These are phyloP conservation scores for Synanthedon formicaeformis DNA, from an alignment of 2,888 invertebrate species.

Conservation along the genomic window DNA sequence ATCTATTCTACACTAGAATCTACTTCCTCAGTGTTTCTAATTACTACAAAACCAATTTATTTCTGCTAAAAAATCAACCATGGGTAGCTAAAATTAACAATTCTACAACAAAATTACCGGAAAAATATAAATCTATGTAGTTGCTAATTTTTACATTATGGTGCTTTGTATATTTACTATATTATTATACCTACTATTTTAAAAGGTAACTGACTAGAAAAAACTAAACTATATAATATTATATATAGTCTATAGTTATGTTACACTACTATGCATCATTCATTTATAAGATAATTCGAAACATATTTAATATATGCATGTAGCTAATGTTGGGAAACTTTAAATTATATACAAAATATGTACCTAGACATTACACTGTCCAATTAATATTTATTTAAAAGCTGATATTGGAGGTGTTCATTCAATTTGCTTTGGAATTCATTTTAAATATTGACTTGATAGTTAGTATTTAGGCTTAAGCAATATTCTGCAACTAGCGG, in stretches of 20 bases:
- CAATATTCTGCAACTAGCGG: slow-evolving; percentile 36
- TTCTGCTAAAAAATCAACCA: not conserved
- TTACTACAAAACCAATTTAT: not conserved
- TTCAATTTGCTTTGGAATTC: not conserved
- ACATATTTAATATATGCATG: not conserved
- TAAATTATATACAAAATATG: not conserved
- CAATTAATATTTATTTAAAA: not conserved
- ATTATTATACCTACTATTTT: too few species aligned
- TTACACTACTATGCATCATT: too few species aligned
- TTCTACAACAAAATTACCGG: not conserved
- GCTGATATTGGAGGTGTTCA: not conserved
- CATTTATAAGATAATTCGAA: too few species aligned
- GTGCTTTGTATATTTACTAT: not conserved
- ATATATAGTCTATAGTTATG: too few species aligned
- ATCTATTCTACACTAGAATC: slow-evolving; percentile 28
- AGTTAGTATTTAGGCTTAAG: slow-evolving; percentile 40
- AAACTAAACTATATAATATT: too few species aligned
- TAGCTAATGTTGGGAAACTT: not conserved
- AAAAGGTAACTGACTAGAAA: too few species aligned
- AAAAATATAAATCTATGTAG: not conserved
- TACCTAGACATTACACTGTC: not conserved
- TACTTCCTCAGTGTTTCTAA: not conserved
- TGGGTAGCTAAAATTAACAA: not conserved
- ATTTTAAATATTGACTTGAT: slow-evolving; percentile 10
- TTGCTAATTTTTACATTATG: not conserved